Conservation (phyloP, 2,888 invertebrate genomes). For the Pristionchus fissidentatus region DNA sequence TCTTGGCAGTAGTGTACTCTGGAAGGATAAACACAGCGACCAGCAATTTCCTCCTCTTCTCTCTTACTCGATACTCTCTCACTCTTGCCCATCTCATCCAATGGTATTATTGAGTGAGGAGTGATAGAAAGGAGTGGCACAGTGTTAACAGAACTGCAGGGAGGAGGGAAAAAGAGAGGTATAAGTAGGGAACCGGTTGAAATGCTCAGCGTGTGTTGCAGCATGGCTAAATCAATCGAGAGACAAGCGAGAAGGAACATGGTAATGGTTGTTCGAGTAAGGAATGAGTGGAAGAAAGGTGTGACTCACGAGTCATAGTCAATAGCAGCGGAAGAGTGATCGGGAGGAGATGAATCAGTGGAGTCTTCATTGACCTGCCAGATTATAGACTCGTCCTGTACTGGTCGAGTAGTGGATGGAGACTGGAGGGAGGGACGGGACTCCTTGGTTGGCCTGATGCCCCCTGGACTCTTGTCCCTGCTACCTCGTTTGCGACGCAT, state of each 20-base stretch:
- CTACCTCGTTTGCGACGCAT: slow-evolving; percentile 12
- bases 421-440: slow-evolving; percentile 14
- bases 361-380: slow-evolving; percentile 59
- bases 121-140: slow-evolving; percentile 27
- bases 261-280: not conserved
- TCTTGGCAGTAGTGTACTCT: slow-evolving; percentile 28
- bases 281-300: not conserved
- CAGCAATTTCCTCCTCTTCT: slow-evolving; percentile 14
- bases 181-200: slow-evolving; percentile 36
- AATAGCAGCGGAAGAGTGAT: slow-evolving; percentile 45
- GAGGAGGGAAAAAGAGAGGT: not conserved
- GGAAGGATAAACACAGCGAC: not conserved
- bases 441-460: not conserved
- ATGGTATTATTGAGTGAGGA: slow-evolving; percentile 14
- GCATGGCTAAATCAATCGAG: not conserved
- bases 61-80: slow-evolving; percentile 19
- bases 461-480: not conserved
- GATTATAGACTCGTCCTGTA: slow-evolving; percentile 49
- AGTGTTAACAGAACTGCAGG: not conserved
- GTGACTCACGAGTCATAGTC: slow-evolving; percentile 63
- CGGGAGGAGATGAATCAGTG: slow-evolving; percentile 46
- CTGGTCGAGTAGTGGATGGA: not conserved
- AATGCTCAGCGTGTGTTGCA: slow-evolving; percentile 21
- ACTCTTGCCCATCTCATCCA: slow-evolving; percentile 23
- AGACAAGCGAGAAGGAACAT: not conserved